phyloP scores from a whole-genome alignment of 1,140 invertebrate genomes.

The Drosophila pachea region DNA sequence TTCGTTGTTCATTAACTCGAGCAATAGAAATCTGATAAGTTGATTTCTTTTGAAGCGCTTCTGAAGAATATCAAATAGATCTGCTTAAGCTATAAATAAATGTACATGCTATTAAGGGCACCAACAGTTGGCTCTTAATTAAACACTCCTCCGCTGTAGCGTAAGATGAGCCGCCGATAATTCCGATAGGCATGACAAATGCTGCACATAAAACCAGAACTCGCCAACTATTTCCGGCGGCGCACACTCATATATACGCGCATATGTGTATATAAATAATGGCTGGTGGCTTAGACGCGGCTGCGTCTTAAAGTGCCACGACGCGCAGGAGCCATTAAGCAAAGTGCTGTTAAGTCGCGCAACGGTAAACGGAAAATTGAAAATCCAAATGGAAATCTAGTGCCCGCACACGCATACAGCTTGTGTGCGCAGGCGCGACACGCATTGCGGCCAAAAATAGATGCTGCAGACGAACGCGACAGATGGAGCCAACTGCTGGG shows the following conservation, averaged over 20 bases:
- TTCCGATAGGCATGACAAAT: conserved; percentile 64
- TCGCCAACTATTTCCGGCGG: conserved; percentile 63
- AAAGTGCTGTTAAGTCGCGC: conserved; percentile 54
- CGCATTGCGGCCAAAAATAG: conserved; percentile 22
- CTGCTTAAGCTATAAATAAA: too few relatives aligned
- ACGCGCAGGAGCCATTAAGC: conserved; percentile 54
- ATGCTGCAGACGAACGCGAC: conserved; percentile 45
- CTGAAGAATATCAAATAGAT: too few relatives aligned
- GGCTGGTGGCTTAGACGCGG: conserved; percentile 35
- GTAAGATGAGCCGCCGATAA: conserved; percentile 51
- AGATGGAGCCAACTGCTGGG: conserved; percentile 51
- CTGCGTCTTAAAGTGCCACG: conserved; percentile 38
- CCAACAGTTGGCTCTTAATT: neutral
- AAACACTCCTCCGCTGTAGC: neutral
- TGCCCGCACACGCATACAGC: conserved; percentile 10
- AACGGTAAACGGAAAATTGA: conserved; percentile 60
- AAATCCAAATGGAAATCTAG: conserved; percentile 31
- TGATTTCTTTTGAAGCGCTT: too few relatives aligned
- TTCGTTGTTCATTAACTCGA: too few relatives aligned
- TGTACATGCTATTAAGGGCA: neutral
- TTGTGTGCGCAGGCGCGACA: conserved; percentile 53
- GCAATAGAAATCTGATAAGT: too few relatives aligned
- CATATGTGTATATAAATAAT: conserved; percentile 3
- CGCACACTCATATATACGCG: conserved; percentile 51
- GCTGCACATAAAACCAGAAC: conserved; percentile 30